A percentile compares a stretch with the other conserved stretches of the same genome.
Conservation (phyloP, 2,888 invertebrate species). For the Formica aserva region DNA sequence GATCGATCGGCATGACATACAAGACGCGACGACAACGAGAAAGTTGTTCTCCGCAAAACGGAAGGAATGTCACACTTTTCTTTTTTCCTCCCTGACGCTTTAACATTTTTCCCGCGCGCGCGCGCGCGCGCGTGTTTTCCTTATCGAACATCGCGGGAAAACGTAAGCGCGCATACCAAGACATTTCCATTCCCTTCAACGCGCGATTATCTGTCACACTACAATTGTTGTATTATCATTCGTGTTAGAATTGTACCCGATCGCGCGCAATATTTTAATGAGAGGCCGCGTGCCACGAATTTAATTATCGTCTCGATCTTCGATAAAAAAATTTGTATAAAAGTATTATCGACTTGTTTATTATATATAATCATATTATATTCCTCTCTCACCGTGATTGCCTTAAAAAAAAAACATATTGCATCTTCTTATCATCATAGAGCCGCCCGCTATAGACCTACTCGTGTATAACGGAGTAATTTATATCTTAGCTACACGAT, state of each 20-base stretch:
- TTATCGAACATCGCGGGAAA: neutral
- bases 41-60: slow-evolving; percentile 32
- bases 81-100: neutral
- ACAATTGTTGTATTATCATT: slow-evolving; percentile 5
- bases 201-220: neutral
- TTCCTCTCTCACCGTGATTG: neutral
- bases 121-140: neutral
- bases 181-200: neutral
- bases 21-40: slow-evolving; percentile 25
- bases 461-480: neutral
- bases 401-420: neutral
- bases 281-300: neutral
- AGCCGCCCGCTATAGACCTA: neutral
- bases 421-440: neutral
- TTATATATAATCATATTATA: neutral
- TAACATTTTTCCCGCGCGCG: neutral
- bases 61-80: slow-evolving; percentile 35
- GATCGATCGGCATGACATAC: slow-evolving; percentile 9
- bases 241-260: neutral
- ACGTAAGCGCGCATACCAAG: neutral
- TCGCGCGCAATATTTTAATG: neutral
- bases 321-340: neutral
- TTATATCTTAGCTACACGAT: slow-evolving; percentile 8
- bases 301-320: neutral
- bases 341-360: neutral